These are phyloP conservation scores for Mormyrops attenuatus DNA, from an alignment of 2,797 vertebrate genomes.

Conservation along the genomic window DNA sequence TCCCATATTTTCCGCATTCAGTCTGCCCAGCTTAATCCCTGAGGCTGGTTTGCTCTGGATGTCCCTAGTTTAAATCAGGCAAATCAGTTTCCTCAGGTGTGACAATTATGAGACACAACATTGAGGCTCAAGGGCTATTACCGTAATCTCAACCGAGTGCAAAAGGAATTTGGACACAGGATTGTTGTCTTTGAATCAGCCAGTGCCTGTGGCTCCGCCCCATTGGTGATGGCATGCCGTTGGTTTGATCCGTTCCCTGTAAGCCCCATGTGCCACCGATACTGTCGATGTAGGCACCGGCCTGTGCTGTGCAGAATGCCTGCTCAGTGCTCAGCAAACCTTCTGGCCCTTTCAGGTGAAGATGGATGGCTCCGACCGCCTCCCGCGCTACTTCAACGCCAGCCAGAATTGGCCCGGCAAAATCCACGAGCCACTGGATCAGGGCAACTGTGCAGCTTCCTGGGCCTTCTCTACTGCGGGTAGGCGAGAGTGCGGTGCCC, in stretches of 20 bases:
- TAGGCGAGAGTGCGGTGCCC: slow-evolving; percentile 36
- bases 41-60: neutral
- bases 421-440: slow-evolving; percentile 89
- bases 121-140: neutral
- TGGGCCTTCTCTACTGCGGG: slow-evolving; percentile 97
- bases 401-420: slow-evolving; percentile 83
- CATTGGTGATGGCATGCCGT: neutral
- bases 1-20: neutral
- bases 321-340: neutral
- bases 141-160: neutral
- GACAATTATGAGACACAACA: neutral
- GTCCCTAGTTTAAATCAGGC: neutral
- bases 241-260: neutral
- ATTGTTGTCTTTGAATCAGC: neutral
- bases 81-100: neutral
- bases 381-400: slow-evolving; percentile 78
- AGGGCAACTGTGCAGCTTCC: slow-evolving; percentile 92
- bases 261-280: neutral
- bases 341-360: slow-evolving; percentile 62
- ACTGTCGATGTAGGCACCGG: neutral
- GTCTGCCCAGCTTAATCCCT: neutral
- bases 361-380: slow-evolving; percentile 68
- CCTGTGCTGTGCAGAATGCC: neutral
- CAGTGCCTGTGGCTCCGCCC: neutral
- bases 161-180: neutral